Conservation (phyloP, 2,113 vertebrate genomes). For the Rhea pennata region DNA sequence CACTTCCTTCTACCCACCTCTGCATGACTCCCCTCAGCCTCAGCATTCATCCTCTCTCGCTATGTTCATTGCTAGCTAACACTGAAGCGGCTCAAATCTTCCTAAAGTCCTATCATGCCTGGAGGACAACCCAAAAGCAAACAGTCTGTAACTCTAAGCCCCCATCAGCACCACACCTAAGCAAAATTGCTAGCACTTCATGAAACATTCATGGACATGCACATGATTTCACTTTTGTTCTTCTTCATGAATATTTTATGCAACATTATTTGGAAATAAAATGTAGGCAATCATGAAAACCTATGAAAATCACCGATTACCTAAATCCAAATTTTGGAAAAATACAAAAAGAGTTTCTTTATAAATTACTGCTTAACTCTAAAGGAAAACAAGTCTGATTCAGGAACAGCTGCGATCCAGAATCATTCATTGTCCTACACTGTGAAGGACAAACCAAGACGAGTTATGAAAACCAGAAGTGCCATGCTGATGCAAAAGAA, state of each 20-base stretch:
- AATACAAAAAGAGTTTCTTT: rapidly evolving
- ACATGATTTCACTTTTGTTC: rapidly evolving
- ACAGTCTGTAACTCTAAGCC: not conserved
- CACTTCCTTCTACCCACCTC: not conserved
- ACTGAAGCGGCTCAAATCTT: not conserved
- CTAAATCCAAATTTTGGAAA: not conserved
- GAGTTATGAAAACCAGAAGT: not conserved
- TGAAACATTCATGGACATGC: not conserved
- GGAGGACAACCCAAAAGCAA: not conserved
- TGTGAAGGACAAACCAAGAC: not conserved
- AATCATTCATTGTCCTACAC: not conserved
- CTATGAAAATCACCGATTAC: not conserved
- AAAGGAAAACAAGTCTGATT: not conserved
- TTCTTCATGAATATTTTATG: not conserved
- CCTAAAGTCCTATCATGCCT: not conserved
- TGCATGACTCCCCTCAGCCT: not conserved
- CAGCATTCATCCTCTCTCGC: not conserved
- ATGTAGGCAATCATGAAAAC: not conserved
- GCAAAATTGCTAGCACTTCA: not conserved
- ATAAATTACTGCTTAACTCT: not conserved
- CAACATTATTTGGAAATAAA: not conserved
- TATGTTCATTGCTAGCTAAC: not conserved
- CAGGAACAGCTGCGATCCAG: not conserved
- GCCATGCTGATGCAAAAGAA: not conserved
- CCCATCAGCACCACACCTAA: not conserved